phyloP scores from a whole-genome alignment of 2,888 invertebrate genomes.

The Agonopterix subpropinquella region DNA sequence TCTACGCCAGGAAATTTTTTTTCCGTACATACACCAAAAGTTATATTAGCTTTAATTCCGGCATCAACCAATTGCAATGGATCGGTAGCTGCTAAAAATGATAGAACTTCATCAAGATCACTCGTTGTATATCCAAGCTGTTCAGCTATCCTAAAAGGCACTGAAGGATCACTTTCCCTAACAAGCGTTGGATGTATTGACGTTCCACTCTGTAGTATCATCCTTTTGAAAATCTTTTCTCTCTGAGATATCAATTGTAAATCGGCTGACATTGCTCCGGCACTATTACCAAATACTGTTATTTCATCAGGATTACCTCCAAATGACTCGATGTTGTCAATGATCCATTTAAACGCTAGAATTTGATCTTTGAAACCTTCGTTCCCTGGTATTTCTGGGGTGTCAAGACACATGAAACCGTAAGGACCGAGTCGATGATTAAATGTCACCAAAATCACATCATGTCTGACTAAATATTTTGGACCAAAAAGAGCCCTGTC shows the following conservation, averaged over 20 bases:
- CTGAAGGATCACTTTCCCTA: too few species aligned
- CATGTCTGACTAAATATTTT: slow-evolving; percentile 34
- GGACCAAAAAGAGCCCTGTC: slow-evolving; percentile 27
- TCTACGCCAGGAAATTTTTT: too few species aligned
- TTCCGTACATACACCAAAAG: too few species aligned
- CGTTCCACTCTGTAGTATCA: slow-evolving; percentile 41
- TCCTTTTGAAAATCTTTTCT: slow-evolving; percentile 31
- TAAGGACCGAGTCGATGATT: slow-evolving; percentile 44
- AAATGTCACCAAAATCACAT: too few species aligned
- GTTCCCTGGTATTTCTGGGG: slow-evolving; percentile 40
- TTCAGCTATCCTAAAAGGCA: too few species aligned
- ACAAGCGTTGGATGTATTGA: too few species aligned
- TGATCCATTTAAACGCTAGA: too few species aligned
- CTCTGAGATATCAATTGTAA: slow-evolving; percentile 21
- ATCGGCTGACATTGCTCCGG: slow-evolving; percentile 39
- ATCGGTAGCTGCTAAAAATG: too few species aligned
- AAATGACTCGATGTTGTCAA: slow-evolving; percentile 39
- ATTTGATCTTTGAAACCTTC: slow-evolving; percentile 49
- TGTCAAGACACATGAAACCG: slow-evolving; percentile 47
- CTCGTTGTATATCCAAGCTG: too few species aligned
- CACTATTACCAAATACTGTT: slow-evolving; percentile 39
- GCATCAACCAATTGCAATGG: too few species aligned
- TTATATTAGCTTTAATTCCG: too few species aligned
- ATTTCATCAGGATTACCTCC: slow-evolving; percentile 41
- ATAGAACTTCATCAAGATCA: too few species aligned